phyloP scores from a whole-genome alignment of 2,888 invertebrate genomes.

The Globia sparganii region DNA sequence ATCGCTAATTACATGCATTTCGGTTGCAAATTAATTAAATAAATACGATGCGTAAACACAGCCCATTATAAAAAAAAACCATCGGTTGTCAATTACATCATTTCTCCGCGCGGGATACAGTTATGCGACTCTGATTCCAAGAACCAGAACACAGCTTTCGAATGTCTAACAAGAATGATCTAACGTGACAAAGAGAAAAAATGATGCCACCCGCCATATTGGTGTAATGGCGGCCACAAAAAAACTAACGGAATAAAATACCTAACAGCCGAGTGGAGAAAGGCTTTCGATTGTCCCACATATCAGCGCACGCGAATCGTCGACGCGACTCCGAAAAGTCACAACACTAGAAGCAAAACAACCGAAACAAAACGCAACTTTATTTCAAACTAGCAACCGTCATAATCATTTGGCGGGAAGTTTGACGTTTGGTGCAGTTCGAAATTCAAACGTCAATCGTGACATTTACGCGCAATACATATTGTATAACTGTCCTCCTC shows the following conservation, averaged over 20 bases:
- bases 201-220: constrained; percentile 89
- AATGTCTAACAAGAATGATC: constrained; percentile 89
- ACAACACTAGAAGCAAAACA: constrained; percentile 74
- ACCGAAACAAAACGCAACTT: constrained; percentile 75
- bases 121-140: constrained; percentile 85
- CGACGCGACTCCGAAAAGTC: constrained; percentile 79
- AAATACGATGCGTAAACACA: constrained; percentile 28
- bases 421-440: constrained; percentile 78
- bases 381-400: constrained; percentile 75
- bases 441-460: constrained; percentile 77
- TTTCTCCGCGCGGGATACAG: constrained; percentile 82
- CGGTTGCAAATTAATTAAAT: constrained; percentile 30
- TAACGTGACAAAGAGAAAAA: constrained; percentile 90
- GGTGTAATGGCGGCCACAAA: constrained; percentile 89
- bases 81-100: constrained; percentile 84
- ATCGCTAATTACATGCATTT: constrained; percentile 26
- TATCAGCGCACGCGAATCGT: constrained; percentile 87
- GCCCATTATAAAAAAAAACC: constrained; percentile 49
- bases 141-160: constrained; percentile 87
- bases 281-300: constrained; percentile 91
- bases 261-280: constrained; percentile 88
- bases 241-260: constrained; percentile 91
- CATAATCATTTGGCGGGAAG: constrained; percentile 79
- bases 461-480: constrained; percentile 80
- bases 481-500: constrained; percentile 78